Conservation (phyloP, 2,888 invertebrate genomes). For the Trimorus sp. region DNA sequence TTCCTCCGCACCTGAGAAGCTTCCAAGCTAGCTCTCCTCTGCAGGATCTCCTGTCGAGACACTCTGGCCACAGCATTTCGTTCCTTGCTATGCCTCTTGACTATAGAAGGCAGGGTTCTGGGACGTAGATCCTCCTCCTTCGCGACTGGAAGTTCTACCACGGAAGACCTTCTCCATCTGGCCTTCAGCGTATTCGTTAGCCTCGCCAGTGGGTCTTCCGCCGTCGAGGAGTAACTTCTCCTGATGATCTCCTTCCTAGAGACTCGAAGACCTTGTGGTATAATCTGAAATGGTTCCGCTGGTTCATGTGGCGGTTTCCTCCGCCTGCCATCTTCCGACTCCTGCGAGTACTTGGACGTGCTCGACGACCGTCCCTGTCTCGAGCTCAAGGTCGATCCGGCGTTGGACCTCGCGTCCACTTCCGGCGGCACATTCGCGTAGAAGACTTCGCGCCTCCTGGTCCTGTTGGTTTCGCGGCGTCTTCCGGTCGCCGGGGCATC, state of each 20-base stretch:
- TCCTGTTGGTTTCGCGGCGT: conserved; percentile 39
- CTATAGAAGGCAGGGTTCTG: conserved; percentile 74
- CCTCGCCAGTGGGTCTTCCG: conserved; percentile 67
- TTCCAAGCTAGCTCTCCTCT: conserved; percentile 71
- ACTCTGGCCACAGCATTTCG: conserved; percentile 66
- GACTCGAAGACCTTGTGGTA: conserved; percentile 65
- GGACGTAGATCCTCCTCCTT: conserved; percentile 59
- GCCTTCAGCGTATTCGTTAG: conserved; percentile 70
- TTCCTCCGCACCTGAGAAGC: conserved; percentile 51
- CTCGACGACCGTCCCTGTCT: conserved; percentile 36
- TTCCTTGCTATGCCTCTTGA: conserved; percentile 67
- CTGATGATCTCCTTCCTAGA: conserved; percentile 74
- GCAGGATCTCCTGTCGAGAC: conserved; percentile 77
- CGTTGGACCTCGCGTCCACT: conserved; percentile 76
- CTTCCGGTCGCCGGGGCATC: conserved; percentile 44
- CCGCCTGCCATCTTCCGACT: conserved; percentile 5
- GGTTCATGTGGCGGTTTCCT: background rate
- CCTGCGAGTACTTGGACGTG: conserved; percentile 55
- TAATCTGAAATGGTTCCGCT: conserved; percentile 54
- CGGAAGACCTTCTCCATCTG: conserved; percentile 66
- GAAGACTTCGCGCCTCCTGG: conserved; percentile 72
- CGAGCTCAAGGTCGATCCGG: conserved; percentile 68
- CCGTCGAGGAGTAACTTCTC: conserved; percentile 65
- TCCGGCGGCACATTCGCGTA: conserved; percentile 75
- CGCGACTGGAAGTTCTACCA: conserved; percentile 9